Base-by-base conservation (phyloP, 2,888 invertebrate species). In the Clostera curtula region DNA sequence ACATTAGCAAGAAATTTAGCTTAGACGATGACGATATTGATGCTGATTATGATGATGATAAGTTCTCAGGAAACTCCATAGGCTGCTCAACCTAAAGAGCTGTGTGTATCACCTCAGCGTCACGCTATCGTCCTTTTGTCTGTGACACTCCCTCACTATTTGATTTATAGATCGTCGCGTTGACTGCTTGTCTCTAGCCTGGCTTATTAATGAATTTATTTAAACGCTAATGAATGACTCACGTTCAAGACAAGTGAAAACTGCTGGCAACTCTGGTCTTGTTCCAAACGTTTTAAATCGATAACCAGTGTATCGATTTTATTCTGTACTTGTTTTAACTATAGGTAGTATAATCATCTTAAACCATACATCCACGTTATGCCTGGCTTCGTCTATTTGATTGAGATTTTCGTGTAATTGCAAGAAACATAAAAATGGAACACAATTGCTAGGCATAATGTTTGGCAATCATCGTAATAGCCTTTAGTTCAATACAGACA, bases 141-240 rank as follows among this genome's bases (percentile, higher is more conserved):
- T 67, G 43, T 77, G 77, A 80, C 82, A 76, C 73, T 70, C 82
- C 77, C 82, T 76, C 69, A 74, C 75, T 73, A 77, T 82, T 82
- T 83, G 82, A 83, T 83, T 82, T 82, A 83, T 82, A 77, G 77
- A 75, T 71, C 68, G 65, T 56, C 68, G 55, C 77, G 79, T 68
- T 72, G 76, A 77, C 72, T 72, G 65, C 66, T 68, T 75, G 79
- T 80, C 79, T 74, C 71, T 56, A 44, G 47, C 52, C 32, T 45
- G 43, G 63, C 71, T 79, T 77, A 82, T 83, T 82, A 83, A 83
- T 82, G 80, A 82, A 77, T 82, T 80, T 79, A 82, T 83, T 82
- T 79, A 73, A 82, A 79, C 75, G 67, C 70, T 82, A 83, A 83
- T 82, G 82, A 83, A 82, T 76, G 73, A 80, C 64, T 72, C 69